Evolutionary conservation across 2,888 invertebrate genomes (phyloP), one percentile per base, ranked within the genome.

Genomic region (Tridacna gigas): DNA sequence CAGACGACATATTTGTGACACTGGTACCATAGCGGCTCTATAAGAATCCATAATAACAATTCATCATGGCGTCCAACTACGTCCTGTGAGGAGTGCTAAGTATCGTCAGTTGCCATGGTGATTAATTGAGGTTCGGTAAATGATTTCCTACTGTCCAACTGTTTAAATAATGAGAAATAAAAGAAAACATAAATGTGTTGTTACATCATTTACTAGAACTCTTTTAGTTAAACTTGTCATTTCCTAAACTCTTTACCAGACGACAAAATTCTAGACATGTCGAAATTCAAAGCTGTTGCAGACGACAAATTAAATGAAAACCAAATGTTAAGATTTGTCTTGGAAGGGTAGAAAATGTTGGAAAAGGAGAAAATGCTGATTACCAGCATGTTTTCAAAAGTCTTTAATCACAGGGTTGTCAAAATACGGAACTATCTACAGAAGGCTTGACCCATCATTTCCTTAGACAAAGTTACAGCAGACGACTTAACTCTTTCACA

Each of bases 31-130:
- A 51, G 22, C 51, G 45, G 71, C 51, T 71, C 51, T 48, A 51
- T 71, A 71, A 25, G 71, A 71, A 51, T 47, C 71, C 71, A 71
- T 71, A 71, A 71, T 45, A 71, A 71, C 26, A 26, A 71, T 71
- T 22, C 26, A 47, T 71, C 71, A 71, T 51, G 12, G 71, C 28
- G n/a, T 28, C 45, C 37, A 67, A n/a, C 51, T 45, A 71, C 71
- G 71, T 48, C 71, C 71, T 25, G 47, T 25, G 25, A 45, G 45
- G 26, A 22, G 71, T 25, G 9, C 67, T 47, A 47, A 71, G 51
- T 25, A 71, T 22, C 15, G 51, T 15, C 47, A 7, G 71, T 71
- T 71, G 51, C 26, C 51, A 71, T 71, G 71, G 51, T 51, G 71
- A 71, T 71, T 71, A 71, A 71, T 71, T 71, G 71, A n/a, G 67